Evolutionary conservation across 2,797 vertebrate species (phyloP), one percentile per base, ranked within the genome.

Genomic region (Lindbergichthys nudifrons): DNA sequence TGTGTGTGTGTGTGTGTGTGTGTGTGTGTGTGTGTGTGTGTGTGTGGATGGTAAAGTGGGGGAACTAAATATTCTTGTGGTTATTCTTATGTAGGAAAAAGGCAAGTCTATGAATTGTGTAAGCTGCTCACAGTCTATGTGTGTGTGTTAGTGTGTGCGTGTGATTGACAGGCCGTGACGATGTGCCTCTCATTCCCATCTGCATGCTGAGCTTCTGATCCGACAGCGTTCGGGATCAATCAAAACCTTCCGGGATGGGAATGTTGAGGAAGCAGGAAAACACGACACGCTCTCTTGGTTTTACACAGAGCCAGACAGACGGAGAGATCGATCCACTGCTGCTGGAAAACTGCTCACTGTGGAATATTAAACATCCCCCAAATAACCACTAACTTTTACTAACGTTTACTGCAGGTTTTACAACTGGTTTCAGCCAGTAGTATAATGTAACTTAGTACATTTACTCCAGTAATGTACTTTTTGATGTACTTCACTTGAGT

Each of bases 111-210:
- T 87, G 90, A 83, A 89, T 85, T 90, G 87, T 90, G 85, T 90
- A 91, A 91, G 86, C 81, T 86, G 86, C 85, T 89, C 77, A 81
- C 75, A 70, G 75, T 74, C 18, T 30, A 50, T 59, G 68, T 75
- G 66, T 82, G 70, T 61, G 64, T 65, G 65, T 51, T 13, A 62
- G 19, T 36, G 30, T 48, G 54, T 42, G 60, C 15, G 80, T 73
- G 86, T 85, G 87, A 90, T 77, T 90, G 91, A 89, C 90, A 78
- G 85, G 84, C 89, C 87, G 79, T 92, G 90, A 92, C 88, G 80
- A 89, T 70, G 70, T 82, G 88, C 84, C 64, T 87, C 88, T 84
- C 87, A 80, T 79, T 87, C 87, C 80, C 82, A 85, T 89, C 87
- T 75, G 82, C 83, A 73, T 60, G 10, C 85, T 77, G 82, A 89